These are phyloP conservation scores for Drosophila aldrichi DNA, from an alignment of 2,888 invertebrate species.

Conservation along the genomic window DNA sequence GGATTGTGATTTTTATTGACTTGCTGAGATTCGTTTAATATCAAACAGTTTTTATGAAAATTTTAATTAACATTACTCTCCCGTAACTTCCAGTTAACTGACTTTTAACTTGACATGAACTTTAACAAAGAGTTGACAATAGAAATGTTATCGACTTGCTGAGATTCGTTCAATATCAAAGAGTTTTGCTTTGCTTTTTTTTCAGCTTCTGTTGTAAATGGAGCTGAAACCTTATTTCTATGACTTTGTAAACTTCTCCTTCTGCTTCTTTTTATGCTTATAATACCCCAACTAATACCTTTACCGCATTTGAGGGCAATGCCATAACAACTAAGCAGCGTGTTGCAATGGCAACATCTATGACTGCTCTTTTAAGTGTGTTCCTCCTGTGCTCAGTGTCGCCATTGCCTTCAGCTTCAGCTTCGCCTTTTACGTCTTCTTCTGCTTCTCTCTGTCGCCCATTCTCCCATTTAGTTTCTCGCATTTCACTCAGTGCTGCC, in stretches of 20 bases:
- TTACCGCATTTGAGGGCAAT: slow-evolving; percentile 2
- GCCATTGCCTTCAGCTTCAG: too few relatives aligned
- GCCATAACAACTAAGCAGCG: slow-evolving; percentile 3
- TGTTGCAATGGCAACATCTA: not conserved
- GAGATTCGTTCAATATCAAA: not conserved
- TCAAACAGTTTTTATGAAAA: not conserved
- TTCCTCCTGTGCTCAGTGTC: not conserved
- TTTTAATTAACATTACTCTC: too few relatives aligned
- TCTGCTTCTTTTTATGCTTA: not conserved
- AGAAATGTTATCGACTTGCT: not conserved
- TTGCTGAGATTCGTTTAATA: not conserved
- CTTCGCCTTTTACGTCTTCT: too few relatives aligned
- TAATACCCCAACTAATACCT: not conserved
- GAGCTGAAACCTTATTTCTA: not conserved
- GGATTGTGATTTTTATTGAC: too few relatives aligned
- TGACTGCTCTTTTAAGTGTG: not conserved
- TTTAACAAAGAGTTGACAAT: not conserved
- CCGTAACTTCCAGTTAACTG: not conserved
- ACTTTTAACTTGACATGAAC: not conserved
- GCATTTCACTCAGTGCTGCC: slow-evolving; percentile 8
- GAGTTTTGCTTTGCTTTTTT: not conserved
- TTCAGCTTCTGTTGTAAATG: not conserved
- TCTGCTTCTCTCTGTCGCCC: not conserved
- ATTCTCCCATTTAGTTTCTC: not conserved
- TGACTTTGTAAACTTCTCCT: not conserved